Base-by-base conservation (phyloP, 2,888 invertebrate species). In the Stratiomys singularior region DNA sequence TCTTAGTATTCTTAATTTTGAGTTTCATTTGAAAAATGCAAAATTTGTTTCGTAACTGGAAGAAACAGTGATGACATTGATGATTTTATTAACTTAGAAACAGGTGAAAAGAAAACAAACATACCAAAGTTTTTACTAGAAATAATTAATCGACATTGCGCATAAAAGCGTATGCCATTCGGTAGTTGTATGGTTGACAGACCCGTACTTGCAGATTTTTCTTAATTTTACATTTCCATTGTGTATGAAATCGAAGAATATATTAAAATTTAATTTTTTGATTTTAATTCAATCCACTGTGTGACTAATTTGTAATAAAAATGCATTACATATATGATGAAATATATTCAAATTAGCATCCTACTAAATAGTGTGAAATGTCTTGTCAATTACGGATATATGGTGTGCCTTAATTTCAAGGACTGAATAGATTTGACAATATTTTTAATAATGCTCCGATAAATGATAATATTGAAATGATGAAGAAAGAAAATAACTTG, bases 401-500 rank as follows among this genome's bases (percentile, higher is more conserved):
- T 21, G 4, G 23, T 30, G 64, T 64, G 64, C 64, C 64, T 64
- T 64, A 64, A 64, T 64, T 64, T 64, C 27, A 64, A 64, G 64
- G 64, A 64, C 64, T 64, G 64, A 64, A 64, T 1, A 64, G 30
- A 28, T 28, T 64, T 28, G 60, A 21, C 25, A 25, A 21, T 21
- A 1, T 25, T 60, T 52, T 37, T 52, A 9, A 13, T 9, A n/a
- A 52, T 52, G 52, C 4, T 52, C 7, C 4, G 15, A 37, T 37
- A 9, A 37, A 37, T 5, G 3, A 37, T 37, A 37, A 9, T 37
- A 5, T 37, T 37, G 37, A 52, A 52, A 18, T n/a, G 15, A 1
- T 1, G 18, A 11, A 44, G 46, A 44, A 44, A 44, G 9, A 44
- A 11, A 15, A 9, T 11, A 15, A 15, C 9, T 52, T 52, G 5